Percentiles rank a stretch among this genome's conserved stretches.
Conservation (phyloP, 2,888 invertebrate genomes). For the Macrosoma leucophasiata region DNA sequence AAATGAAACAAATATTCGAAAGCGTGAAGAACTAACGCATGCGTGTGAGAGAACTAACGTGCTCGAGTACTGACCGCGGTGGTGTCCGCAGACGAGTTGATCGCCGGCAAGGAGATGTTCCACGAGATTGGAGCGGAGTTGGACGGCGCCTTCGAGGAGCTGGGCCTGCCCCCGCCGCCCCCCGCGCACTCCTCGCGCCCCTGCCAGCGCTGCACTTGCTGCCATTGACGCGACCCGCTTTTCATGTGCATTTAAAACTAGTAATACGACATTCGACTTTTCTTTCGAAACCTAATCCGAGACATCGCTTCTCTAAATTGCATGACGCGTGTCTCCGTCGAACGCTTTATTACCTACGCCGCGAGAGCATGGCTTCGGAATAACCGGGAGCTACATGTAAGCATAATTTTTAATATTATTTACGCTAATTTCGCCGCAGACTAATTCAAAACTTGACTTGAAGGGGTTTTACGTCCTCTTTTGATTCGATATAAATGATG, state of each 20-base stretch:
- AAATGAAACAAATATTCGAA: no score
- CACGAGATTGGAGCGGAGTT: conserved; percentile 94
- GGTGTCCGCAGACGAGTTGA: conserved; percentile 84
- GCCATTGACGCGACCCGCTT: conserved; percentile 44
- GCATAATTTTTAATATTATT: conserved; percentile 29
- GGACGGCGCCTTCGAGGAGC: conserved; percentile 91
- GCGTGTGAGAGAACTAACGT: conserved; percentile 35
- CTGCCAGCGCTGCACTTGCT: conserved; percentile 65
- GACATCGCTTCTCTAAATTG: conserved; percentile 29
- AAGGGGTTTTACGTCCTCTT: conserved; percentile 29
- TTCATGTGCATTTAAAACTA: conserved; percentile 55
- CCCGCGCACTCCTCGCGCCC: conserved; percentile 29
- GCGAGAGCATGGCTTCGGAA: conserved; percentile 74
- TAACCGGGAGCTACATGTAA: conserved; percentile 52
- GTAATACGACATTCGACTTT: conserved; percentile 32
- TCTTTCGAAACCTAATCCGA: conserved; percentile 18
- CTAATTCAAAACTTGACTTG: conserved; percentile 57
- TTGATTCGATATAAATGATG: no score
- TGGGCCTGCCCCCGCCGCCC: conserved; percentile 44
- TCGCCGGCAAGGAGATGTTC: conserved; percentile 92
- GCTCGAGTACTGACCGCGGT: conserved; percentile 37
- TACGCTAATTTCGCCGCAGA: conserved; percentile 32
- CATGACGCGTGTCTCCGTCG: conserved; percentile 30
- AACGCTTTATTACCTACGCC: conserved; percentile 30
- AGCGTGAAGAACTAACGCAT: no score